A percentile compares a stretch with the other conserved stretches of the same genome.
These are phyloP conservation scores for Trachelus troglodyta DNA, from an alignment of 2,888 invertebrate species.

Conservation along the genomic window DNA sequence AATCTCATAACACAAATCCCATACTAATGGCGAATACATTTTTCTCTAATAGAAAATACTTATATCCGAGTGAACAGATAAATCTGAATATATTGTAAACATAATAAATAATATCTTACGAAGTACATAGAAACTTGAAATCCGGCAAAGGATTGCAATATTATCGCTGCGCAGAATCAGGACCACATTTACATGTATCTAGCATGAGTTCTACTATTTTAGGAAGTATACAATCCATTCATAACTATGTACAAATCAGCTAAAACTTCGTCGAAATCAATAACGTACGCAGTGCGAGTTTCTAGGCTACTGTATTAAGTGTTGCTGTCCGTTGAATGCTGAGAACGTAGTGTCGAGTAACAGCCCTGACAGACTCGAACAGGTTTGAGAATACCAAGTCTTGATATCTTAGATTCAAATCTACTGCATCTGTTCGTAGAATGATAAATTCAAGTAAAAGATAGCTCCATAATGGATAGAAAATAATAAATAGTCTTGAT, in stretches of 20 bases:
- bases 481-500: not conserved
- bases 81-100: not conserved
- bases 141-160: conserved; percentile 15
- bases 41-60: not conserved
- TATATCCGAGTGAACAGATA: not conserved
- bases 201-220: conserved; percentile 11
- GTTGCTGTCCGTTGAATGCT: conserved; percentile 57
- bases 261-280: conserved; percentile 24
- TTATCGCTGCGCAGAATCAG: conserved; percentile 15
- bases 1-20: not conserved
- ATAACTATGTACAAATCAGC: conserved; percentile 40
- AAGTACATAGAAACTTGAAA: not conserved
- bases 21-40: not conserved
- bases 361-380: conserved; percentile 96
- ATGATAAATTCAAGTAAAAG: not conserved
- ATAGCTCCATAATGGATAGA: conserved; percentile 4
- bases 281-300: conserved; percentile 11
- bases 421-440: conserved; percentile 80
- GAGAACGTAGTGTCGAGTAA: conserved; percentile 72
- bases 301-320: conserved; percentile 39
- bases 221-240: conserved; percentile 19
- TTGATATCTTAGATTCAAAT: conserved; percentile 95
- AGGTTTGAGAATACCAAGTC: conserved; percentile 91
- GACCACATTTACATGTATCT: conserved; percentile 17
- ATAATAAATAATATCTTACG: not conserved